Base-by-base conservation (phyloP, 2,888 invertebrate genomes). In the Archips xylosteana region DNA sequence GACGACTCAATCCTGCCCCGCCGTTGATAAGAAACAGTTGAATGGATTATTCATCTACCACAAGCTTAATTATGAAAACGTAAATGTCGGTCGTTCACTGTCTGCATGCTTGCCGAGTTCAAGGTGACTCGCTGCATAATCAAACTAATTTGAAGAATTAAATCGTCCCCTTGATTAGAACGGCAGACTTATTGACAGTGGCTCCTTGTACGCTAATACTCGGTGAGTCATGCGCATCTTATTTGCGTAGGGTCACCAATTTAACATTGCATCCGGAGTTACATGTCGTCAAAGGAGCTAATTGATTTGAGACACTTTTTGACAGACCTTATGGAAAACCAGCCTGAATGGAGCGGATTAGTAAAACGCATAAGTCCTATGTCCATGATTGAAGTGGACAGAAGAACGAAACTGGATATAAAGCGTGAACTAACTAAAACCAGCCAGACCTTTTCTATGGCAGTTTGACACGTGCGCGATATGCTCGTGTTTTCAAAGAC, bases 51-150 rank as follows among this genome's bases (percentile, higher is more conserved):
- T 63, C 62, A 68, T 73, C 47, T 47, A 57, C 39, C 63, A 47
- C 12, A 60, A 59, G 65, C 49, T 49, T 49, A 64, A 64, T 49
- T 64, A 83, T 82, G 83, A 81, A 85, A 86, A 83, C 83, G 84
- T 80, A 81, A 82, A 83, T 83, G 84, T 82, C 87, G 89, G 88
- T 82, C 88, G 81, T 87, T 87, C 82, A 83, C 89, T 76, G 89
- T 89, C 89, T 88, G 85, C 84, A 82, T 82, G 82, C 84, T 81
- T 77, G 79, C 78, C 78, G 78, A 80, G 87, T 87, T 88, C 87
- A 87, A 87, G 87, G 87, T 84, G 83, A 85, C 79, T 76, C 77
- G 76, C 81, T 83, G 84, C 82, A 83, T 85, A 82, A 87, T 86
- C 85, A 82, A 39, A 85, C 80, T 81, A 83, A 83, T 81, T 83